phyloP scores from a whole-genome alignment of 1,140 invertebrate genomes.

The Drosophila subobscura region DNA sequence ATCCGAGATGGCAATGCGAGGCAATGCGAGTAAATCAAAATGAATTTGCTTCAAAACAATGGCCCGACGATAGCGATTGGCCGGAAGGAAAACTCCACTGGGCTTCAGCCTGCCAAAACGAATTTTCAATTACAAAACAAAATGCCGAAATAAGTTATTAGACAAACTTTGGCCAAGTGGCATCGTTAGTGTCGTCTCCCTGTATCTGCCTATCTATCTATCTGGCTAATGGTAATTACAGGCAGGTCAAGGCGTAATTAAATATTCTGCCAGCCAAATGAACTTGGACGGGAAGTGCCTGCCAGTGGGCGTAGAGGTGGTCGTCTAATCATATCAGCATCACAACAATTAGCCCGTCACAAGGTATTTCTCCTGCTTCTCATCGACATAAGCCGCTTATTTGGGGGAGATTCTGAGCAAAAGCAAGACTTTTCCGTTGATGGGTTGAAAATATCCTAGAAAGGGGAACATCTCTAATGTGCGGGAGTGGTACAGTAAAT shows the following conservation, averaged over 20 bases:
- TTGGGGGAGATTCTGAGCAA: neutral
- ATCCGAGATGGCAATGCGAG: conserved; percentile 22
- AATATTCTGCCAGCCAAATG: conserved; percentile 53
- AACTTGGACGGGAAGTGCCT: conserved; percentile 27
- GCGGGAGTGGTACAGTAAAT: no score
- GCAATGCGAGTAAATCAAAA: conserved; percentile 60
- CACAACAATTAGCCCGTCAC: conserved; percentile 13
- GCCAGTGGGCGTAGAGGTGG: conserved; percentile 2
- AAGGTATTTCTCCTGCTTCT: neutral
- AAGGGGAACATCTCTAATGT: no score
- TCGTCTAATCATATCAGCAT: conserved; percentile 43
- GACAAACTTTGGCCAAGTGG: conserved; percentile 48
- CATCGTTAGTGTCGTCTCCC: neutral
- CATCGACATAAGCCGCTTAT: neutral
- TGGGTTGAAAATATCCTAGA: no score
- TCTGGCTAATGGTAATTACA: conserved; percentile 47
- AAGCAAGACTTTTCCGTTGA: no score
- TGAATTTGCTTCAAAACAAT: conserved; percentile 51
- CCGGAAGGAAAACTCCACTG: conserved; percentile 27
- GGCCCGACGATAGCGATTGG: conserved; percentile 10
- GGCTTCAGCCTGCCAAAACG: conserved; percentile 46
- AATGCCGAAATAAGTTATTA: conserved; percentile 74
- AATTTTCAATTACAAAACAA: conserved; percentile 73
- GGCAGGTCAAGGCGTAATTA: conserved; percentile 49
- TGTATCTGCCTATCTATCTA: conserved; percentile 3